Percentiles rank a stretch among this genome's conserved stretches.
These are phyloP conservation scores for Rhagonycha fulva DNA, from an alignment of 2,888 invertebrate genomes.

Conservation along the genomic window DNA sequence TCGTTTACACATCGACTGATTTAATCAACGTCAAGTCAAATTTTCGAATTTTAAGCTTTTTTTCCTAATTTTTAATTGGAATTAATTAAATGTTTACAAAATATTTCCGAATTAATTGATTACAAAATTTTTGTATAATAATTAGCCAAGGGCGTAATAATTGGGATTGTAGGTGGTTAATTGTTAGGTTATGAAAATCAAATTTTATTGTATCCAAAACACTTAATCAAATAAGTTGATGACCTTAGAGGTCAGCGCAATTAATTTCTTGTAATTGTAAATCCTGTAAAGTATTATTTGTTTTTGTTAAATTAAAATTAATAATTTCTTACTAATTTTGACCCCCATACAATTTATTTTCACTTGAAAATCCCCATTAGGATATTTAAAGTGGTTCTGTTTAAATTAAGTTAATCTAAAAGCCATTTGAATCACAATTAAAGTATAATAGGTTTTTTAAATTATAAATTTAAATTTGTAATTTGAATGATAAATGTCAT, in stretches of 20 bases:
- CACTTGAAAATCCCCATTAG: not conserved
- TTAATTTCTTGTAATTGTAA: not conserved
- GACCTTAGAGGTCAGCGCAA: not conserved
- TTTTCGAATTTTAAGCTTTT: not conserved
- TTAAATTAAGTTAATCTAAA: conserved; percentile 15
- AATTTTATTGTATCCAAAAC: not conserved
- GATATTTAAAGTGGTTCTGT: conserved; percentile 6
- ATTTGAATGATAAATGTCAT: conserved; percentile 1
- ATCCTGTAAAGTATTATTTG: not conserved
- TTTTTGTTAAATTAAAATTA: not conserved
- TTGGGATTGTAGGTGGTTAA: not conserved
- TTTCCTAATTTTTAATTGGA: not conserved
- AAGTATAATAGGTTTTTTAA: conserved; percentile 16
- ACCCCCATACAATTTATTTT: conserved; percentile 3
- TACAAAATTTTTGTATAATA: not conserved
- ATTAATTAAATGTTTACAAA: not conserved
- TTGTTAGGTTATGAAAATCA: not conserved
- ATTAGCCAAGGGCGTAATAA: not conserved
- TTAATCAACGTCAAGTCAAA: not conserved
- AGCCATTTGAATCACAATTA: conserved; percentile 13
- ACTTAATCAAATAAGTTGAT: not conserved
- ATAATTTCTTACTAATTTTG: not conserved
- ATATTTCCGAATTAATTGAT: not conserved
- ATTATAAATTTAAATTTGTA: conserved; percentile 16
- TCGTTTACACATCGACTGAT: not conserved